A percentile compares a stretch with the other conserved stretches of the same genome.
Conservation (phyloP, 2,113 vertebrate genomes). For the Rhadina sibilatrix region DNA sequence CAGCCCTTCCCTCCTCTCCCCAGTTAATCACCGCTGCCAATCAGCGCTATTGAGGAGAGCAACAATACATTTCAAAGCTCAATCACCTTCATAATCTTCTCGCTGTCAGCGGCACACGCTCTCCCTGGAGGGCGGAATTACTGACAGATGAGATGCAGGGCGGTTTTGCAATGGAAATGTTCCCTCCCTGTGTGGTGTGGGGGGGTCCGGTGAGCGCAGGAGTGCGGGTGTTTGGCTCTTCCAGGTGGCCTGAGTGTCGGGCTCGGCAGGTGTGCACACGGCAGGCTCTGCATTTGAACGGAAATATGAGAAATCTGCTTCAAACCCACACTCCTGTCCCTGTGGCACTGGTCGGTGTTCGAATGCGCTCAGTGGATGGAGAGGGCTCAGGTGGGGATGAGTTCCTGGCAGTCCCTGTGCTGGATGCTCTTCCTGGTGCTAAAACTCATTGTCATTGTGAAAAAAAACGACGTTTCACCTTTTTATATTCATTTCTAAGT, state of each 20-base stretch:
- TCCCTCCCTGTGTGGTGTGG: neutral
- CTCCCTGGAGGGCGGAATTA: conserved; percentile 24
- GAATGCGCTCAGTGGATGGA: neutral
- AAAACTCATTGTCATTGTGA: neutral
- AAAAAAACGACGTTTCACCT: too few species aligned
- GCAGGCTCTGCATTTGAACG: neutral
- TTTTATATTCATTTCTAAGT: too few species aligned
- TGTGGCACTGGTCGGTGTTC: neutral
- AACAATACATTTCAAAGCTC: conserved; percentile 18
- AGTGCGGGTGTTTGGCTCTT: neutral
- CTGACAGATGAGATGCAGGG: neutral
- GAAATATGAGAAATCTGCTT: neutral
- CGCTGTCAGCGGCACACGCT: neutral
- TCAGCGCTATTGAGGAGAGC: conserved; percentile 46
- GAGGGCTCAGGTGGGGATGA: fast-evolving
- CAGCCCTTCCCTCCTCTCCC: neutral
- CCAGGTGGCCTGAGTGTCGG: neutral
- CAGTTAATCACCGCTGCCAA: conserved; percentile 37
- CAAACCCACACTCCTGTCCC: neutral
- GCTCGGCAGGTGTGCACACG: neutral
- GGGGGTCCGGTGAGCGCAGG: neutral
- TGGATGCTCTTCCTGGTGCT: neutral
- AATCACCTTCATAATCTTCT: conserved; percentile 27
- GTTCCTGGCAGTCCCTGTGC: fast-evolving
- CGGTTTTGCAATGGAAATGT: conserved; percentile 34